Base-by-base conservation (phyloP, 2,888 invertebrate species). In the Chrysomela aeneicollis region DNA sequence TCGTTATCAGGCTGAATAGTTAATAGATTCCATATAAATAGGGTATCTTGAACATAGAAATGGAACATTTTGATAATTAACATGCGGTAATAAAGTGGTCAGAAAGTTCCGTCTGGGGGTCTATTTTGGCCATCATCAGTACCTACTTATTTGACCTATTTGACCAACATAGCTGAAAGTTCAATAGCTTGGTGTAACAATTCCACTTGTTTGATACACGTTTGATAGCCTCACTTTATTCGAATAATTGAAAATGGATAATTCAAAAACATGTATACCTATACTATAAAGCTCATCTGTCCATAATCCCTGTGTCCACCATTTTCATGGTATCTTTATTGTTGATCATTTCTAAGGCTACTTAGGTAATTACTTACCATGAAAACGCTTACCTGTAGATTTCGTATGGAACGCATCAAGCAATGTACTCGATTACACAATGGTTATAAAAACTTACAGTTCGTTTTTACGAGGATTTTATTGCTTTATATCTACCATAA, bases 371-470 rank as follows among this genome's bases (percentile, higher is more conserved):
- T 42, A 42, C 15, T 42, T 2, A 42, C 42, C 42, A 42, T 42
- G 15, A 42, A 42, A 42, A 42, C 12, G 42, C 12, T 42, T 4
- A 42, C 10, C 42, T 42, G 42, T 42, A 1, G 42, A 42, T 15
- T 42, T 6, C 42, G 42, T n/a, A 15, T 42, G 42, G 42, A 42
- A 6, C 15, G 42, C n/a, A 42, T 42, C 42, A 2, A 42, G 42
- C 9, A 42, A 42, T 42, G 42, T 42, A 42, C 42, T 42, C 15
- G 42, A 42, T 42, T 42, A 12, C 42, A 42, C 42, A 42, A 42
- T 42, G 42, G 42, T 42, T 42, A 42, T 42, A 42, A 42, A 42
- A 42, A 42, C 42, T 42, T 42, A 15, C 42, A 4, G 42, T 42
- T 42, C n/a, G 42, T 42, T 42, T 42, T 42, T 10, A 42, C 42